phyloP scores from a whole-genome alignment of 2,888 invertebrate genomes.

The Itoplectis maculator region DNA sequence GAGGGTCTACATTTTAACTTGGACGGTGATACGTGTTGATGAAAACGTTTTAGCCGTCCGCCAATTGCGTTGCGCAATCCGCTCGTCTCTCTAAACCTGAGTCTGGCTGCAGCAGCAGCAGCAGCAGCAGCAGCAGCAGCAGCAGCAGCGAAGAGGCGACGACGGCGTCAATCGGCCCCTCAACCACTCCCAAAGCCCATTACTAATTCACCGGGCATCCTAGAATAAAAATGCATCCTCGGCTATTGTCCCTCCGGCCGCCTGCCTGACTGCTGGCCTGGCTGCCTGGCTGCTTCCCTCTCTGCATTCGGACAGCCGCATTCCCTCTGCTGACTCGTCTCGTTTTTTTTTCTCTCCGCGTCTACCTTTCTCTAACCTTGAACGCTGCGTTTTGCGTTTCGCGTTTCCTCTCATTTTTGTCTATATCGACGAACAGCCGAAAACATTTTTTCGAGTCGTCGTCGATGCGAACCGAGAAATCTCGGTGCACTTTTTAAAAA shows the following conservation, averaged over 20 bases:
- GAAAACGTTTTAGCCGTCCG: slow-evolving; percentile 62
- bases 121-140: not conserved
- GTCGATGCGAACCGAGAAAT: too few relatives aligned
- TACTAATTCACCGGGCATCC: slow-evolving; percentile 75
- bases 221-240: slow-evolving; percentile 79
- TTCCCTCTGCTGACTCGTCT: too few relatives aligned
- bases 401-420: too few relatives aligned
- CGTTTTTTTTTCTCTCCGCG: slow-evolving; percentile 19
- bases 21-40: too few relatives aligned
- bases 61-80: slow-evolving; percentile 63
- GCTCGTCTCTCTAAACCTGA: slow-evolving; percentile 44
- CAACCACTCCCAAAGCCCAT: slow-evolving; percentile 76
- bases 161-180: slow-evolving; percentile 37
- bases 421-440: too few relatives aligned
- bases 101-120: not conserved
- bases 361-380: slow-evolving; percentile 19
- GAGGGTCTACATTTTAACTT: too few relatives aligned
- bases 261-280: too few relatives aligned
- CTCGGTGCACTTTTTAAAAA: too few relatives aligned
- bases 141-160: slow-evolving; percentile 2
- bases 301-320: slow-evolving; percentile 72
- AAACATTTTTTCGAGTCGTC: too few relatives aligned
- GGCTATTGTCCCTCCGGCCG: slow-evolving; percentile 78
- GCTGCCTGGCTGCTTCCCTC: slow-evolving; percentile 68
- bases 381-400: too few relatives aligned